Percentiles rank a stretch among this genome's conserved stretches.
Evolutionary conservation across 2,888 invertebrate species (phyloP).

Genomic region (Buathra laborator): DNA sequence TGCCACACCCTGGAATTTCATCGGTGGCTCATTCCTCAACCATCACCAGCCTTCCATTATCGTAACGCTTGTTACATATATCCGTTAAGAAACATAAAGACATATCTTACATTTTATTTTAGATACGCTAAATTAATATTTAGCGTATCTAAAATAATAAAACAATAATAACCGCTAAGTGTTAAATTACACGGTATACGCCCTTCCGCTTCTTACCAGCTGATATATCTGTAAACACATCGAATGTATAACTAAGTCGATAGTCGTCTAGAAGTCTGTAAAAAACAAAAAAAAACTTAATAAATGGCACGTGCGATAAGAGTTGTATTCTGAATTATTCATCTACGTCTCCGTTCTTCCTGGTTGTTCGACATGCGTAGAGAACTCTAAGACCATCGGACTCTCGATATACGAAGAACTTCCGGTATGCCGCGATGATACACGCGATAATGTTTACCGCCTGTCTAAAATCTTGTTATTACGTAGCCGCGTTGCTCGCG

Average conservation of each 20-base stretch:
- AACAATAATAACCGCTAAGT: too few species aligned
- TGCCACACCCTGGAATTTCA: constrained; percentile 84
- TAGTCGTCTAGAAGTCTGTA: background rate
- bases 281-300: constrained; percentile 20
- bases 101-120: too few species aligned
- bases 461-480: constrained; percentile 28
- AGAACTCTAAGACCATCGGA: constrained; percentile 10
- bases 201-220: background rate
- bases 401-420: constrained; percentile 6
- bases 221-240: background rate
- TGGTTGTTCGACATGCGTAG: background rate
- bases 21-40: constrained; percentile 68
- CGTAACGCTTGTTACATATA: constrained; percentile 38
- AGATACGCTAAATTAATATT: too few species aligned
- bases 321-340: constrained; percentile 24
- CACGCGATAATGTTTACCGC: constrained; percentile 4
- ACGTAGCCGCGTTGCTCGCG: constrained; percentile 1
- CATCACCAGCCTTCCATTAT: constrained; percentile 55
- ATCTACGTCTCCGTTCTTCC: background rate
- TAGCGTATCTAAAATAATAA: too few species aligned
- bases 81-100: background rate
- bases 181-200: too few species aligned
- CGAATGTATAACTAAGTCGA: background rate
- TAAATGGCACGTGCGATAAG: constrained; percentile 11
- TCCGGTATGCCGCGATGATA: constrained; percentile 27